These are phyloP conservation scores for Alcedo atthis DNA, from an alignment of 2,797 vertebrate species.

Conservation along the genomic window DNA sequence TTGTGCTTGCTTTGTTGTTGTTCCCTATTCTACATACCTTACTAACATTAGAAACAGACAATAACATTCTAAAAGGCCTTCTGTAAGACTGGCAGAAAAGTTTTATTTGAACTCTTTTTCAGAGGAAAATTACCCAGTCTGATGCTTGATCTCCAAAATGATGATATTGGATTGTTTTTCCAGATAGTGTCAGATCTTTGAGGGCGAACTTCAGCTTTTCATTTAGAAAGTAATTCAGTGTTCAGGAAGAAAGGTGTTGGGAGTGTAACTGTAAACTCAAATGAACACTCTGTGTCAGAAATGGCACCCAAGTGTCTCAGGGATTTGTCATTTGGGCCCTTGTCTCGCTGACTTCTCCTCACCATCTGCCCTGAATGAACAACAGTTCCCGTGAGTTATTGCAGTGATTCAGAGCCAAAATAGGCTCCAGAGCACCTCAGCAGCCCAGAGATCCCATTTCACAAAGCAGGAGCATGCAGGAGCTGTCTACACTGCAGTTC, in stretches of 20 bases:
- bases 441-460: background rate
- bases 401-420: constrained; percentile 19
- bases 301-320: background rate
- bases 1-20: background rate
- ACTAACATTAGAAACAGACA: background rate
- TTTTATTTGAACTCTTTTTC: background rate
- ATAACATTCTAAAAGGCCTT: background rate
- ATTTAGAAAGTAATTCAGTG: background rate
- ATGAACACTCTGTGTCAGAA: background rate
- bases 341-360: background rate
- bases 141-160: background rate
- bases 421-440: background rate
- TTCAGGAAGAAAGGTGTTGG: background rate
- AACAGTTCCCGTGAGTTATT: background rate
- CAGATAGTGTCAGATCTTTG: background rate
- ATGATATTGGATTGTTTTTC: background rate
- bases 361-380: background rate
- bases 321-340: background rate
- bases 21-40: background rate
- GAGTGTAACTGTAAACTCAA: background rate
- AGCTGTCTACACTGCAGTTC: background rate
- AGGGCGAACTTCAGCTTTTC: background rate
- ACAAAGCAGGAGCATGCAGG: background rate
- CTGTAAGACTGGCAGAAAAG: background rate
- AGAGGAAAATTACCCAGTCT: background rate